Percentiles rank a stretch among this genome's conserved stretches.
phyloP scores from a whole-genome alignment of 2,888 invertebrate genomes.

The Epistrophe eligans region DNA sequence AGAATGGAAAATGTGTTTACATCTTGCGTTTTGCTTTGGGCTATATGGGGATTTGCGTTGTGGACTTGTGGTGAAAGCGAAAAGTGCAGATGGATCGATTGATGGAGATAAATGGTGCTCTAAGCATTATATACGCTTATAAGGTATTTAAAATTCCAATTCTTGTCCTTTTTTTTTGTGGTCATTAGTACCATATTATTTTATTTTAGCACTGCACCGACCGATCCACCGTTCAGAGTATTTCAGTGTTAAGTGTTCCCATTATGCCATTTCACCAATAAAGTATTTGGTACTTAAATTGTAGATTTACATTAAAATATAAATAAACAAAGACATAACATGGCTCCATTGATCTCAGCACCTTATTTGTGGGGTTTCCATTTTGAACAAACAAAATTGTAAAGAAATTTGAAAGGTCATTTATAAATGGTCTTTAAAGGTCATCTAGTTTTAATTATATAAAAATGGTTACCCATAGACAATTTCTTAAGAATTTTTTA shows the following conservation, averaged over 20 bases:
- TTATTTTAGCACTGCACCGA: neutral
- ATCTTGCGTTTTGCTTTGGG: slow-evolving; percentile 61
- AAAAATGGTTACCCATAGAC: no score
- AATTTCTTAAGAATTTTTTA: no score
- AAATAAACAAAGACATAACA: no score
- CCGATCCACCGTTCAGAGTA: neutral
- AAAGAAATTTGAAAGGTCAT: no score
- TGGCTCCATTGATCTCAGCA: no score
- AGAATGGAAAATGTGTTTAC: slow-evolving; percentile 66
- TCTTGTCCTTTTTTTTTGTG: neutral
- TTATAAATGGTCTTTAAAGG: no score
- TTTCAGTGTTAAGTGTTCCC: neutral
- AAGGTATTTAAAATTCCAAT: slow-evolving; percentile 27
- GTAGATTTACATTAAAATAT: no score
- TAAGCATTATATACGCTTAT: slow-evolving; percentile 8
- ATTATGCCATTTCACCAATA: neutral
- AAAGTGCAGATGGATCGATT: slow-evolving; percentile 13
- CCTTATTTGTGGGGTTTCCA: no score
- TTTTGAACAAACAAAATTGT: no score
- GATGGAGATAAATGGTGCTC: slow-evolving; percentile 28
- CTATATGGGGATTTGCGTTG: slow-evolving; percentile 23
- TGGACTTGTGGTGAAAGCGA: neutral
- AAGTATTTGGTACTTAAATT: no score
- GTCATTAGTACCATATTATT: slow-evolving; percentile 4
- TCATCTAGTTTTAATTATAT: no score